These are phyloP conservation scores for Regulus satrapa DNA, from an alignment of 2,113 vertebrate genomes.

Conservation along the genomic window DNA sequence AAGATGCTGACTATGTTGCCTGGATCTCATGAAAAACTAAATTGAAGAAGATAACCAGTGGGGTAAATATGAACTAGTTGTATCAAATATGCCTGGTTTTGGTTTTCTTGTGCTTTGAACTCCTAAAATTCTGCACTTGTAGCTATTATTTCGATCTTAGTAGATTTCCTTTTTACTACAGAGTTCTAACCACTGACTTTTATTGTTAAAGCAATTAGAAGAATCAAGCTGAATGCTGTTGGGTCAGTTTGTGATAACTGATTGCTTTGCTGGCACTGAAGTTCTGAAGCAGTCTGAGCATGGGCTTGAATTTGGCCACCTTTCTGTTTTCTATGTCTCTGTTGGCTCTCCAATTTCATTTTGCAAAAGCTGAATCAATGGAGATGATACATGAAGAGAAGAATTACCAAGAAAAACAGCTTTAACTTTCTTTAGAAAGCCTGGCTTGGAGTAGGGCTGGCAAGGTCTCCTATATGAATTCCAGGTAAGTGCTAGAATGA, in stretches of 20 bases:
- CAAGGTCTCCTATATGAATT: background rate
- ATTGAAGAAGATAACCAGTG: background rate
- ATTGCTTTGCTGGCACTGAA: conserved; percentile 8
- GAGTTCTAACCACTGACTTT: background rate
- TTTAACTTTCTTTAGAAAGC: background rate
- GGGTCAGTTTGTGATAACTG: background rate
- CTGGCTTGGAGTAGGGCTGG: background rate
- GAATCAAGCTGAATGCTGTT: background rate
- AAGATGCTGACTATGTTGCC: background rate
- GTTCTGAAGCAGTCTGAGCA: background rate
- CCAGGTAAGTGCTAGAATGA: background rate
- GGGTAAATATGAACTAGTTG: background rate
- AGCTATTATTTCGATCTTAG: background rate
- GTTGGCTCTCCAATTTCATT: conserved; percentile 19
- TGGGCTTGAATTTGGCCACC: background rate
- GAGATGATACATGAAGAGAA: background rate
- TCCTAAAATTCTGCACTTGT: background rate
- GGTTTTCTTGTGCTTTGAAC: background rate
- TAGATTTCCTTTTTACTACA: background rate
- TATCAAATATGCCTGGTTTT: background rate
- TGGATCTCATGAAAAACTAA: background rate
- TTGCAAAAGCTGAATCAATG: background rate
- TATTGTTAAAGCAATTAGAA: background rate
- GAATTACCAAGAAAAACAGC: background rate
- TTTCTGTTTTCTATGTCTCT: background rate